Evolutionary conservation across 2,113 vertebrate species (phyloP).

Genomic region (Uria lomvia): DNA sequence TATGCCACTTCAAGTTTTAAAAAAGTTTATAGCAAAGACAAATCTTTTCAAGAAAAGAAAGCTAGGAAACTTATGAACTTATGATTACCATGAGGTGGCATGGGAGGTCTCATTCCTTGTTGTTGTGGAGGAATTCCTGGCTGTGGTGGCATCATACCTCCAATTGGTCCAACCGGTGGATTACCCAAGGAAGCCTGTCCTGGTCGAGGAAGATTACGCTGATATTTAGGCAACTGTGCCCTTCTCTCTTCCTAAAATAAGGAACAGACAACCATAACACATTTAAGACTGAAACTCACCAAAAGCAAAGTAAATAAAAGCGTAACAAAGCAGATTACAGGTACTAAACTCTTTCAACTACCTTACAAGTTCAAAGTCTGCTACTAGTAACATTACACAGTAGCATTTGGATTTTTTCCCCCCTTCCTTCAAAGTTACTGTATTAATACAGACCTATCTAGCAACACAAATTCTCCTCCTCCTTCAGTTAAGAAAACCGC

Average conservation of each 20-base stretch:
- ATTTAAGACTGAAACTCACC: background rate
- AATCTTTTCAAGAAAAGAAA: background rate
- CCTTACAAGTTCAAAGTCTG: background rate
- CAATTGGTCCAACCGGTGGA: conserved; percentile 86
- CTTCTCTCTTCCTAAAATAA: conserved; percentile 89
- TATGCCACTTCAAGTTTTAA: background rate
- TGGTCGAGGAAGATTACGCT: conserved; percentile 88
- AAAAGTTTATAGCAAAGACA: background rate
- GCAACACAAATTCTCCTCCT: background rate
- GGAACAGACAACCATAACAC: background rate
- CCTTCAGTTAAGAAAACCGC: background rate
- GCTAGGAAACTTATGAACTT: background rate
- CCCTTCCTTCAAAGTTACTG: background rate
- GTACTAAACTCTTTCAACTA: background rate
- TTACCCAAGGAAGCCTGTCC: conserved; percentile 87
- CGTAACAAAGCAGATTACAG: background rate
- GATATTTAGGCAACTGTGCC: conserved; percentile 93
- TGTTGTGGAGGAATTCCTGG: conserved; percentile 86
- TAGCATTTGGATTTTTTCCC: background rate
- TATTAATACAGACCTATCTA: background rate
- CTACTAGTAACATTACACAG: background rate
- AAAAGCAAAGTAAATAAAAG: background rate
- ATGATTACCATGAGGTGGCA: conserved; percentile 80
- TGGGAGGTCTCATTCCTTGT: conserved; percentile 92
- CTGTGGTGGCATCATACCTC: conserved; percentile 91